Evolutionary conservation across 53 echinoderm and acorn worm species (phyloP).

Genomic region (Stichopus horrens): DNA sequence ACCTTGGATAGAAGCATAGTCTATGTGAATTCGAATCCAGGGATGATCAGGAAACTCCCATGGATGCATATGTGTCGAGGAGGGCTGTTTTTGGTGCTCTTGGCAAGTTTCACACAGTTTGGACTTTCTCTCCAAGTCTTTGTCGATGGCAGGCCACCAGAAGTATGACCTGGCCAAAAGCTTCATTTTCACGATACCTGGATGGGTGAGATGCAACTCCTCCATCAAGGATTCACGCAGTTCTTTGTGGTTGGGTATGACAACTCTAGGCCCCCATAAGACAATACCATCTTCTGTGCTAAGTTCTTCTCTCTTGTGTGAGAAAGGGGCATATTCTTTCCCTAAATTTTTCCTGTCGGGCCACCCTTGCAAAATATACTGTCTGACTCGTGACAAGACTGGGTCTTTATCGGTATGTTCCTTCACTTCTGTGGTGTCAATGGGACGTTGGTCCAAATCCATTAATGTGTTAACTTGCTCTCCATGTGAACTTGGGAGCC

Average conservation of each 20-base stretch:
- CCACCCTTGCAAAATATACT: conserved; percentile 27
- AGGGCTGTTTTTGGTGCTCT: neutral
- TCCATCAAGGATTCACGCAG: too few species aligned
- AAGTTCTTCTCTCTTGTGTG: conserved; percentile 27
- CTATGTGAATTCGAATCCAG: neutral
- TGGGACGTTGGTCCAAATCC: conserved; percentile 6
- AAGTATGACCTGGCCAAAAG: conserved; percentile 55
- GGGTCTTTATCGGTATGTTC: neutral
- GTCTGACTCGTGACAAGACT: neutral
- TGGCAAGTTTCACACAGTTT: conserved; percentile 26
- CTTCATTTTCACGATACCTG: conserved; percentile 66
- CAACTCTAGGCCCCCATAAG: conserved; percentile 39
- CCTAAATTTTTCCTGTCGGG: conserved; percentile 7
- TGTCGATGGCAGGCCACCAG: conserved; percentile 59
- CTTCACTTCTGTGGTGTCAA: conserved; percentile 5
- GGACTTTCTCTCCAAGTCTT: conserved; percentile 33
- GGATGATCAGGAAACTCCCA: conserved; percentile 41
- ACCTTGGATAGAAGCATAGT: too few species aligned
- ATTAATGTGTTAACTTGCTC: neutral
- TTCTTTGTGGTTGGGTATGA: conserved; percentile 45
- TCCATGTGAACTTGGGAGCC: neutral
- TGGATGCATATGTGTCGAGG: conserved; percentile 29
- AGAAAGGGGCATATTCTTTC: conserved; percentile 9
- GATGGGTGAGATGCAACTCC: conserved; percentile 56
- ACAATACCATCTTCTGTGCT: conserved; percentile 26